Base-by-base conservation (phyloP, 2,888 invertebrate species). In the Ochropleura plecta region DNA sequence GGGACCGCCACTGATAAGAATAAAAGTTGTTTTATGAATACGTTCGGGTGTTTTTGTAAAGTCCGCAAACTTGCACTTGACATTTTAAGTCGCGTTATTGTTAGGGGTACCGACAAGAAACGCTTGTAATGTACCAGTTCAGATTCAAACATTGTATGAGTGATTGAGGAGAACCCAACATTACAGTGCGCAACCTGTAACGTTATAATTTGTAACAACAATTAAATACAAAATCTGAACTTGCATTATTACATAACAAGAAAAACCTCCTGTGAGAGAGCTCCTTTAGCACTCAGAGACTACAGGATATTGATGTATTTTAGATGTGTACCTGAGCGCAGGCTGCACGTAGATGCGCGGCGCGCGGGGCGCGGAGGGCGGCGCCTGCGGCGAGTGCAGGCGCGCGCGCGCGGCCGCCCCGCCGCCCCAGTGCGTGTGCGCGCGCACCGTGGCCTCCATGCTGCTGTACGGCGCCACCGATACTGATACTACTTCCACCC, bases 391-490 rank as follows among this genome's bases (percentile, higher is more conserved):
- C 0, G 99, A 98, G 88, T 97, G 97, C 0, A 98, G 91, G n/a
- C 95, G 94, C 0, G 97, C 97, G 0, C 97, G 95, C 0, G 97
- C 97, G 30, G 97, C 97, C 3, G 97, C 95, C 0, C 98, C 98
- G 5, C 97, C 97, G 20, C 98, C 98, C 99, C 99, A 99, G 88
- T 98, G 98, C 0, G 99, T 98, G 91, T 98, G 98, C 2, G 99
- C 98, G 53, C 98, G 97, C 7, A 99, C 97, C 3, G 98, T 97
- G 40, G 98, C 97, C 74, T 97, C 97, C 73, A 99, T 92, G 20
- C 96, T 94, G 12, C 98, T 97, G 92, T 98, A 98, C 0, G 99
- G 98, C 6, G 97, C 92, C 67, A 97, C 95, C 64, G 93, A 91
- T 16, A 81, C 89, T 7, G 90, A 90, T 0, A 70, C 93, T 86